Evolutionary conservation across 2,113 vertebrate species (phyloP).

Genomic region (Silurus meridionalis): DNA sequence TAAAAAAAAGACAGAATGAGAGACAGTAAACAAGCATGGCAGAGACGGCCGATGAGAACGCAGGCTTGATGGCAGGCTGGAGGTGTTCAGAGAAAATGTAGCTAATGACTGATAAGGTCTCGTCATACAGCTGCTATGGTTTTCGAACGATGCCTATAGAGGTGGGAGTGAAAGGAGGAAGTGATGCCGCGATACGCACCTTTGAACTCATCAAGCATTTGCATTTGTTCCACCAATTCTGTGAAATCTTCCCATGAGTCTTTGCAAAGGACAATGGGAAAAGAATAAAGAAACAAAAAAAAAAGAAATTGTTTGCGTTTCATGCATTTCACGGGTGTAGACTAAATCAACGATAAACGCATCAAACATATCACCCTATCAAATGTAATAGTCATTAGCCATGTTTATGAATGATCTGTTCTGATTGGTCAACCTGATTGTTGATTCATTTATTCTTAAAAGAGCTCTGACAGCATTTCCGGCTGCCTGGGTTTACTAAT

Average conservation of each 20-base stretch:
- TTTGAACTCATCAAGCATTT: constrained; percentile 81
- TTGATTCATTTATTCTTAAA: not conserved
- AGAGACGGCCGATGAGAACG: constrained; percentile 14
- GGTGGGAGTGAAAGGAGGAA: constrained; percentile 61
- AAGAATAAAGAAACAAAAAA: constrained; percentile 64
- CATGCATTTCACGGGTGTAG: constrained; percentile 78
- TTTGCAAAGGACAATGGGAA: constrained; percentile 84
- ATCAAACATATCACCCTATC: not conserved
- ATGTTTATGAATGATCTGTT: not conserved
- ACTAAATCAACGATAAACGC: constrained; percentile 62
- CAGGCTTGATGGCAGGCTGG: not conserved
- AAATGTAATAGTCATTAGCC: not conserved
- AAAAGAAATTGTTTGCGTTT: constrained; percentile 63
- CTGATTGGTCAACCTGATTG: not conserved
- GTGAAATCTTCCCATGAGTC: constrained; percentile 95
- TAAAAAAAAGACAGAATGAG: constrained; percentile 5
- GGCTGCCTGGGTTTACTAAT: not conserved
- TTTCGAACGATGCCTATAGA: constrained; percentile 41
- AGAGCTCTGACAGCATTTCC: not conserved
- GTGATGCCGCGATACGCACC: constrained; percentile 83
- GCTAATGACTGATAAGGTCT: constrained; percentile 36
- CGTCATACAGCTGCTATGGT: constrained; percentile 25
- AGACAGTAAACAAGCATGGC: constrained; percentile 15
- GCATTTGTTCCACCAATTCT: constrained; percentile 89
- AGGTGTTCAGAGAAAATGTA: constrained; percentile 24